phyloP scores from a whole-genome alignment of 2,888 invertebrate species.

The Agrochola litura region DNA sequence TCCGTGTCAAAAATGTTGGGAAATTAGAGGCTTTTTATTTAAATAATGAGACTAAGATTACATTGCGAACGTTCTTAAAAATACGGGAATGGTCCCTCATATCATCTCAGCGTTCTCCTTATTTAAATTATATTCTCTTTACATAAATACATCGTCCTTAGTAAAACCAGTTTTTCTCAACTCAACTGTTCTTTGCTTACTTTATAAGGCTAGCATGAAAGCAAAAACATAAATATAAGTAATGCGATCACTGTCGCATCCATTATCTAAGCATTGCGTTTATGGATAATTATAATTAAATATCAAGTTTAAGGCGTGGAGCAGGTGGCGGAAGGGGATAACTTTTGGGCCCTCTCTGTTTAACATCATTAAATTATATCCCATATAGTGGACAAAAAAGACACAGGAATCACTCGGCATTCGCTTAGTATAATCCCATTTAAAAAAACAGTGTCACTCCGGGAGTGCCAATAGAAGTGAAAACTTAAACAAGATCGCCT shows the following conservation, averaged over 20 bases:
- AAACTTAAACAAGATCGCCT: too few relatives aligned
- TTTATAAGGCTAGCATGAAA: background rate
- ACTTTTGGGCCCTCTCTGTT: conserved; percentile 50
- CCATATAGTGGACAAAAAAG: background rate
- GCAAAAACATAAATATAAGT: background rate
- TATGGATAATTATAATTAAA: conserved; percentile 78
- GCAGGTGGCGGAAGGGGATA: conserved; percentile 81
- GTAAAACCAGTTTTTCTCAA: background rate
- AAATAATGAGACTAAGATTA: background rate
- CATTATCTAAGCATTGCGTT: conserved; percentile 63
- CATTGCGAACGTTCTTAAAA: too few relatives aligned
- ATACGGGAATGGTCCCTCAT: background rate
- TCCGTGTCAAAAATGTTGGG: background rate
- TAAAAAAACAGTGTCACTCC: too few relatives aligned
- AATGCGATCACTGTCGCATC: conserved; percentile 61
- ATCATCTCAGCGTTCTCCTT: background rate
- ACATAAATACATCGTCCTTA: background rate
- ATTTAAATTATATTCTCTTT: background rate
- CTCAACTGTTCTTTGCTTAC: too few relatives aligned
- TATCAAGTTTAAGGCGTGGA: conserved; percentile 78
- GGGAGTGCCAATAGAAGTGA: too few relatives aligned
- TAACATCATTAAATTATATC: conserved; percentile 19
- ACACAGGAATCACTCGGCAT: background rate
- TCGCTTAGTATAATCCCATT: background rate
- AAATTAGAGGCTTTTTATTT: background rate